Percentiles rank a stretch among this genome's conserved stretches.
Conservation (phyloP, 2,888 invertebrate species). For the Chaitophorus viminalis region DNA sequence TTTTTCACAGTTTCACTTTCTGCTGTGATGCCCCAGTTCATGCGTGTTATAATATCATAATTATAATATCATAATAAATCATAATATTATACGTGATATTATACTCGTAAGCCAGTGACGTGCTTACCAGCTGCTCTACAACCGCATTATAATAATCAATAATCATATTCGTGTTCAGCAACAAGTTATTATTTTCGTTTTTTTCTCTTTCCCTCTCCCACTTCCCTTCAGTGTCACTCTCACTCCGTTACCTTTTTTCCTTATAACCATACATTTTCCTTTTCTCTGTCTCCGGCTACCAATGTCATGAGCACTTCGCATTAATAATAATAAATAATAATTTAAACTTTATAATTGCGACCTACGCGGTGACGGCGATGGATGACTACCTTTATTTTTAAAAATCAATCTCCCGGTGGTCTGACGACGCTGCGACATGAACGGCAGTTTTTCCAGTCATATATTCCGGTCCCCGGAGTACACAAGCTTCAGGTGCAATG, state of each 20-base stretch:
- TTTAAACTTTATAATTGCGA: neutral
- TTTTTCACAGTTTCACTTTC: too few relatives aligned
- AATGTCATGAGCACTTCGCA: neutral
- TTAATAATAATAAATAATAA: neutral
- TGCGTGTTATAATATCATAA: too few relatives aligned
- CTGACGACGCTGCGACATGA: conserved; percentile 69
- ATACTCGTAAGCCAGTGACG: too few relatives aligned
- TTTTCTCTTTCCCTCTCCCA: neutral
- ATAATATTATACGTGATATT: too few relatives aligned
- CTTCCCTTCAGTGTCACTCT: too few relatives aligned
- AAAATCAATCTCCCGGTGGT: neutral
- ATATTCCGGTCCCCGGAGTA: conserved; percentile 81
- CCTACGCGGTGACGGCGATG: neutral
- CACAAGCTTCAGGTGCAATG: conserved; percentile 80
- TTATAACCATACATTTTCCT: neutral
- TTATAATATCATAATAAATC: too few relatives aligned
- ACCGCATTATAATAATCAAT: neutral
- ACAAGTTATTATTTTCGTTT: conserved; percentile 33
- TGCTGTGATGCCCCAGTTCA: too few relatives aligned
- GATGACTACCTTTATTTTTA: neutral
- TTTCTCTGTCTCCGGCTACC: neutral
- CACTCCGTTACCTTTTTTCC: neutral
- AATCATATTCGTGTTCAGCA: neutral
- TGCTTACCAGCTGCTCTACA: neutral
- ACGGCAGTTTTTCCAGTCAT: conserved; percentile 73